Base-by-base conservation (phyloP, 2,797 vertebrate genomes). In the Acestrorhynchus altus region DNA sequence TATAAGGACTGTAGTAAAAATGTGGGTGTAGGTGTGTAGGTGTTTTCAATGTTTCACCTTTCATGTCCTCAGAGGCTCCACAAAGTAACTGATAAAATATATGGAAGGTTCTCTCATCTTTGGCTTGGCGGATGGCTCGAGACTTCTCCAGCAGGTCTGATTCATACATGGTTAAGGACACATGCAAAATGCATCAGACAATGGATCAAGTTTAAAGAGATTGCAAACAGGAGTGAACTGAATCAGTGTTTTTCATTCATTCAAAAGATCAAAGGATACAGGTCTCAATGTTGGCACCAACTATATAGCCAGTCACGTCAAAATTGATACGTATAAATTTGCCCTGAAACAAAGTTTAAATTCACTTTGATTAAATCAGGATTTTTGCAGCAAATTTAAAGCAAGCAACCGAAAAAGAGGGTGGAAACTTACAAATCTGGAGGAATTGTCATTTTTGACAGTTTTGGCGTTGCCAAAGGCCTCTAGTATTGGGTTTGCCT, bases 261-360 rank as follows among this genome's bases (percentile, higher is more conserved):
- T 42, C 13, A 63, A 22, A 44, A 4, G 31, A 49, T 67, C 3
- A 80, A 94, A 95, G 93, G 96, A 97, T 97, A 96, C 96, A 97
- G 83, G 96, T 96, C 86, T 97, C 96, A 26, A 97, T 97, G 90
- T 98, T 98, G 86, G 96, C 96, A 83, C 96, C 96, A 66, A 98
- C 96, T 13, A 98, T 98, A 86, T 97, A 98, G 40, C 96, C 96
- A 0, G 95, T 92, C 64, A 96, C 94, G 2, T 98, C 96, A 79
- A 97, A 97, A 86, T 98, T 98, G 82, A 98, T 96, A 44, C 96
- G 95, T 77, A 98, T 98, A 88, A 98, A 98, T 91, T 97, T 98
- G 70, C 96, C 96, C 96, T 98, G 51, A 75, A 80, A 61, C 13
- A 67, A 9, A 57, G 54, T 46, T 67, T 6, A 74, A 49, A 42